Base-by-base conservation (phyloP, 2,113 vertebrate genomes). In the Anarrhichthys ocellatus region DNA sequence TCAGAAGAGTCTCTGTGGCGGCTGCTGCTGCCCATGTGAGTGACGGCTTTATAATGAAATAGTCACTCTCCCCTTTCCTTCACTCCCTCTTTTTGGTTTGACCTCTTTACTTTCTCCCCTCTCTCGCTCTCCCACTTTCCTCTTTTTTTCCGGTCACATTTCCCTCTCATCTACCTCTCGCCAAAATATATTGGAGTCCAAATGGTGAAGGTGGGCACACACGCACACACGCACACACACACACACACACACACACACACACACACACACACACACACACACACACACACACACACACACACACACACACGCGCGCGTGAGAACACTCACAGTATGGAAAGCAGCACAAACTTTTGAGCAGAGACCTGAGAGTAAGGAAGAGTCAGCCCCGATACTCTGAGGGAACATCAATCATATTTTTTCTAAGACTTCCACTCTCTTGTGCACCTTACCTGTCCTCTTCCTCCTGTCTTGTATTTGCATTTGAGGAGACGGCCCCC, bases 1-100 rank as follows among this genome's bases (percentile, higher is more conserved):
- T 91, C 83, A 76, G 75, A 91, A 86, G 89, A 88, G 65, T 85
- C 58, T 75, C 2, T 68, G 76, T 88, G 78, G 77, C 83, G 80
- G 91, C 90, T 67, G 63, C 38, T 84, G 90, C 66, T 85, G 81
- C 83, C 66, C 81, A 78, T 84, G 82, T 90, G 88, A 91, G 77
- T 91, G 90, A 91, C 82, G 81, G 87, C 76, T 92, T 92, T 78
- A 87, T 93, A 91, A 91, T 92, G 87, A 93, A 92, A 92, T 83
- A 84, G 83, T 90, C 89, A 77, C 75, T 90, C 80, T 92, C 71
- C 59, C 67, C 62, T 85, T 61, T 89, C 82, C 75, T 70, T 62
- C 73, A 29, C 78, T 81, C 74, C 54, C 27, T 83, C 81, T 72
- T 71, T 84, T 79, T 80, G 58, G 38, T 86, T 72, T 90, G 91